Base-by-base conservation (phyloP, 2,888 invertebrate species). In the Drosophila imparisetae region DNA sequence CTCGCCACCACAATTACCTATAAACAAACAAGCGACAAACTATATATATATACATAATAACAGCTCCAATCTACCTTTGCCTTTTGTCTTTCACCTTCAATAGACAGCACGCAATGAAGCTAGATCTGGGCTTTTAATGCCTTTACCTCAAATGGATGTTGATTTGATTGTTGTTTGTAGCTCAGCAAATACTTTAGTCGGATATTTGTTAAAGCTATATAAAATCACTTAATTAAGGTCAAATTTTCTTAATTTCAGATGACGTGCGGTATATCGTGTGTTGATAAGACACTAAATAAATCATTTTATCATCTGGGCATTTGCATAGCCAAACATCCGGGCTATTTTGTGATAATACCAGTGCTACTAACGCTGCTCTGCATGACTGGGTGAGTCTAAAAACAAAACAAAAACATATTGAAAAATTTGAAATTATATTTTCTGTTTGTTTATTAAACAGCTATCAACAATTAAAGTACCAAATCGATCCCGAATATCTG, bases 401-500 rank as follows among this genome's bases (percentile, higher is more conserved):
- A 62, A 11, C 21, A 21, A 30, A 11, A 2, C 2, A 15, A 24
- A 29, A 2, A 38, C 6, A 2, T 27, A 38, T 38, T n/a, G 15
- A 24, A 38, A 2, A 27, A 24, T 21, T 42, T 49, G 38, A 52
- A 38, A n/a, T 62, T 10, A 18, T 27, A 24, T 38, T 45, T 5
- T 57, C 11, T 62, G 21, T 53, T 48, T 38, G 40, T 38, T 34
- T 48, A 58, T 78, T 40, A 50, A 6, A 69, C 59, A 93, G 93
- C 60, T 97, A 96, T 93, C 98, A 98, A 93, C 94, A 95, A 92
- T 95, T 98, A 69, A 94, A 96, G 92, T 98, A 97, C 93, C 97
- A 98, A 94, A 98, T 98, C 93, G 98, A 98, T 93, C 98, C 98
- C 1, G 98, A 98, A 92, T 98, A 98, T 93, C 94, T 98, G 24